Evolutionary conservation across 2,113 vertebrate genomes (phyloP).

Genomic region (Toxotes chatareus): DNA sequence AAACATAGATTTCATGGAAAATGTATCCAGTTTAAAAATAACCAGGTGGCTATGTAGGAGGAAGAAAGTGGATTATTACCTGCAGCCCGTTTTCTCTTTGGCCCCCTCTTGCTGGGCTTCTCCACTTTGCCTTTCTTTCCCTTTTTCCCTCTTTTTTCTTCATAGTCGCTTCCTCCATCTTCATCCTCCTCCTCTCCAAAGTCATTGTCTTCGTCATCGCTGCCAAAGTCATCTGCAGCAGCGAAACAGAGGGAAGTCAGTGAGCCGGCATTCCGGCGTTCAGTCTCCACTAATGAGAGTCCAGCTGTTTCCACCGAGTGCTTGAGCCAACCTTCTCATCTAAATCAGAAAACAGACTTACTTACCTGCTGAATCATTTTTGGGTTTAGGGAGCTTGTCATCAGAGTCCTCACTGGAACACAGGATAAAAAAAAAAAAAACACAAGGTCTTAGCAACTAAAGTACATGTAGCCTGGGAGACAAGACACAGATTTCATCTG

Average conservation of each 20-base stretch:
- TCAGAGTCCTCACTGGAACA: conserved; percentile 94
- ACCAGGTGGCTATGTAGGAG: background rate
- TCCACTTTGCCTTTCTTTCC: conserved; percentile 89
- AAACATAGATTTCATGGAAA: background rate
- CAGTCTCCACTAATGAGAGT: background rate
- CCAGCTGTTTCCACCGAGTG: background rate
- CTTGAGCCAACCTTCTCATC: background rate
- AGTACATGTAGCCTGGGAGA: background rate
- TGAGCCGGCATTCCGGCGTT: background rate
- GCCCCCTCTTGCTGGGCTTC: conserved; percentile 85
- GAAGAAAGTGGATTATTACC: conserved; percentile 70
- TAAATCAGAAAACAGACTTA: background rate
- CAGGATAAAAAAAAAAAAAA: background rate
- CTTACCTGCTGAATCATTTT: conserved; percentile 97
- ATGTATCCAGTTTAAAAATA: background rate
- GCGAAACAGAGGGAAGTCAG: conserved; percentile 11
- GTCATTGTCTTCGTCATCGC: conserved; percentile 88
- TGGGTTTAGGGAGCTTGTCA: conserved; percentile 95
- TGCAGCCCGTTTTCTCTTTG: conserved; percentile 90
- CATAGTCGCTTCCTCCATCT: conserved; percentile 90
- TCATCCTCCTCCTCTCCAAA: conserved; percentile 87
- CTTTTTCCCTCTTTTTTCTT: conserved; percentile 91
- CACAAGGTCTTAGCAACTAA: background rate
- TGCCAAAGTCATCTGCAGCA: conserved; percentile 89
- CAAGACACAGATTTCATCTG: background rate